Percentiles rank a stretch among this genome's conserved stretches.
phyloP scores from a whole-genome alignment of 2,888 invertebrate genomes.

The Atethmia centrago region DNA sequence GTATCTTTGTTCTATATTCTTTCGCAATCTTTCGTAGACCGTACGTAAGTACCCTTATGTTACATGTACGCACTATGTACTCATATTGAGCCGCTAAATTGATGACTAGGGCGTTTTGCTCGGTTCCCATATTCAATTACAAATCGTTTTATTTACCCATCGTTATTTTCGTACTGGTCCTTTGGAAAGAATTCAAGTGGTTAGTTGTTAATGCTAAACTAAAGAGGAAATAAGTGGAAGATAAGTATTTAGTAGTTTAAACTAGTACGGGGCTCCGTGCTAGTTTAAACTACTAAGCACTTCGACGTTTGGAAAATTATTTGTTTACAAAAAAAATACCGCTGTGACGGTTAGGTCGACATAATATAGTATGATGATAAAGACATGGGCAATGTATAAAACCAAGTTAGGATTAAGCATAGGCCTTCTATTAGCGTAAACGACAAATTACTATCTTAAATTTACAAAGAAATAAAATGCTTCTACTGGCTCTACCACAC shows the following conservation, averaged over 20 bases:
- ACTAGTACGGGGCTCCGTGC: background rate
- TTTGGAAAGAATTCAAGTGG: background rate
- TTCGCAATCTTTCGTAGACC: conserved; percentile 34
- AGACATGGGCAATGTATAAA: background rate
- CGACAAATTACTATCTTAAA: no score
- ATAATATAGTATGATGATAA: background rate
- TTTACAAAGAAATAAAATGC: background rate
- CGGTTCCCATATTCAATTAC: conserved; percentile 10
- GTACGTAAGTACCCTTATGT: conserved; percentile 36
- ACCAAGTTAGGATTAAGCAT: background rate
- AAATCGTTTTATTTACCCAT: conserved; percentile 17
- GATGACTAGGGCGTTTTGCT: conserved; percentile 23
- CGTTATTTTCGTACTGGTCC: background rate
- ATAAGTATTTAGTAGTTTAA: background rate
- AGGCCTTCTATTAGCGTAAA: background rate
- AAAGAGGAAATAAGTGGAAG: background rate
- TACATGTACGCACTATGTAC: conserved; percentile 37
- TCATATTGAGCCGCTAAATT: conserved; percentile 35
- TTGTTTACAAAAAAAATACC: no score
- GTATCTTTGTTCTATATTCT: conserved; percentile 45
- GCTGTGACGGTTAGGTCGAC: background rate
- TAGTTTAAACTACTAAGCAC: no score
- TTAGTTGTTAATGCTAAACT: background rate
- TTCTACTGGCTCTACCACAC: background rate
- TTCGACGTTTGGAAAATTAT: no score